Conservation (phyloP, 2,113 vertebrate species). For the Ammodytes marinus region DNA sequence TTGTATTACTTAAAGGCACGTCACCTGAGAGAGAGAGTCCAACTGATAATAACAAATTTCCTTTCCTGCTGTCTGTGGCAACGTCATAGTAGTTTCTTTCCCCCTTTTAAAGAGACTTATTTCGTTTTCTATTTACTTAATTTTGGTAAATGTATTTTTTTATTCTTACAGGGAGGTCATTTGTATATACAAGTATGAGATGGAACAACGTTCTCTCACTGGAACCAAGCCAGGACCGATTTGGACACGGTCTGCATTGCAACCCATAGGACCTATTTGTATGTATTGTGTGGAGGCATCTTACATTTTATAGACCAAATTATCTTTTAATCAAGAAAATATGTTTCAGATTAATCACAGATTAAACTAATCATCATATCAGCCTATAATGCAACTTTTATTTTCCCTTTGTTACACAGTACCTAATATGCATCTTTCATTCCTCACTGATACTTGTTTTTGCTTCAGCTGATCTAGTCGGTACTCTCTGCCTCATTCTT, state of each 20-base stretch:
- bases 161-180: not conserved
- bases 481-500: slow-evolving; percentile 43
- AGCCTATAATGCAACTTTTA: not conserved
- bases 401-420: not conserved
- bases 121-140: not conserved
- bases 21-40: slow-evolving; percentile 12
- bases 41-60: not conserved
- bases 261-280: not conserved
- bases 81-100: not conserved
- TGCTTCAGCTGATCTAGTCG: slow-evolving; percentile 30
- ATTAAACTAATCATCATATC: not conserved
- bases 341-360: not conserved
- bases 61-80: not conserved
- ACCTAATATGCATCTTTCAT: slow-evolving; percentile 1
- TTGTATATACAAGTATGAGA: not conserved
- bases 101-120: not conserved
- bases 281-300: not conserved
- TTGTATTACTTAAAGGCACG: slow-evolving; percentile 19
- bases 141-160: not conserved
- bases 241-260: not conserved
- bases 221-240: rapidly evolving
- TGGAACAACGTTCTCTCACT: not conserved
- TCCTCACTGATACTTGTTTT: slow-evolving; percentile 18
- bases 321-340: not conserved
- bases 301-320: not conserved